phyloP scores from a whole-genome alignment of 2,888 invertebrate genomes.

The Entomobrya multifasciata region DNA sequence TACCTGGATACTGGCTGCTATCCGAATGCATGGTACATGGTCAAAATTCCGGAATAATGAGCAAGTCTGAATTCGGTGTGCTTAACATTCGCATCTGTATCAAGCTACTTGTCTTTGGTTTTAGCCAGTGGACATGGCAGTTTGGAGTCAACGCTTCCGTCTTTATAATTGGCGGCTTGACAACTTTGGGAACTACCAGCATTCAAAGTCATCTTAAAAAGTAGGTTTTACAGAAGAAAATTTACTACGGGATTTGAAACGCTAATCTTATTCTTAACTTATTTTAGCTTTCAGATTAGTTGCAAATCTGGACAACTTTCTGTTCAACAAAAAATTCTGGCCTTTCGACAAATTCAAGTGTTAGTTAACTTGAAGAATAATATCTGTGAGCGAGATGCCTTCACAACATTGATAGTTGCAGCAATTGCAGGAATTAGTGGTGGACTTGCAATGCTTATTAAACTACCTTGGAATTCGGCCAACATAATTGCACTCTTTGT shows the following conservation, averaged over 20 bases:
- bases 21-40: neutral
- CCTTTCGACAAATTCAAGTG: conserved; percentile 22
- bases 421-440: neutral
- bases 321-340: neutral
- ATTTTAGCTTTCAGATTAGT: neutral
- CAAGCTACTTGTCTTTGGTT: neutral
- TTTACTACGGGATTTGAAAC: no score
- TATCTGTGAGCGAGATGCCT: conserved; percentile 1
- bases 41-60: neutral
- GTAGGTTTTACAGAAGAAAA: neutral
- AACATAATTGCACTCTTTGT: neutral
- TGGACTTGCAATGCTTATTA: conserved; percentile 20
- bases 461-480: neutral
- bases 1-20: conserved; percentile 11
- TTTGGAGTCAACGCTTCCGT: conserved; percentile 32
- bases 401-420: neutral
- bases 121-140: conserved; percentile 19
- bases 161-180: neutral
- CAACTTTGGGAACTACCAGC: neutral
- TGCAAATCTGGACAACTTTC: neutral
- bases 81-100: neutral
- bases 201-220: conserved; percentile 2
- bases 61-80: neutral
- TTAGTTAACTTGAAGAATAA: neutral
- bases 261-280: neutral